Conservation (phyloP, 2,113 vertebrate species). For the Eonycteris spelaea region DNA sequence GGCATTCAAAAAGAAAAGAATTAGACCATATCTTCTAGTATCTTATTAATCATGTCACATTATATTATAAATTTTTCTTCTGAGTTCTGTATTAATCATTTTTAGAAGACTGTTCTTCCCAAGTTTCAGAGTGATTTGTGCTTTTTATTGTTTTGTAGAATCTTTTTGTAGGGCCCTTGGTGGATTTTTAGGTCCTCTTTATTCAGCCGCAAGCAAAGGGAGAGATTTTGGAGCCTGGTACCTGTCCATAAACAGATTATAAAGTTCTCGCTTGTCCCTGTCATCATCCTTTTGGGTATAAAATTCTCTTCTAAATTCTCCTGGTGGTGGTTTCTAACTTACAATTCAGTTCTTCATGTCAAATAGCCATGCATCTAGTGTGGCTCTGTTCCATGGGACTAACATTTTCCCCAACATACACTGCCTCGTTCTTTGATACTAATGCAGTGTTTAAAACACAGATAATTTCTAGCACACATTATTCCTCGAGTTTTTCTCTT, state of each 20-base stretch:
- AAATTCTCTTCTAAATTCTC: slow-evolving; percentile 14
- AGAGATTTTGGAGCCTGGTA: neutral
- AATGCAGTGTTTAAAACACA: neutral
- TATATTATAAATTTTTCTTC: neutral
- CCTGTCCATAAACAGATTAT: neutral
- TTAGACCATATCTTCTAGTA: neutral
- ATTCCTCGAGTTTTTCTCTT: neutral
- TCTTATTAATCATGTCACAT: neutral
- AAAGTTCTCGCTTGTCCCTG: neutral
- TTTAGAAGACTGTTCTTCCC: neutral
- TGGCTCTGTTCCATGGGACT: neutral
- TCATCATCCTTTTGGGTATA: neutral
- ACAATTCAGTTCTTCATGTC: neutral
- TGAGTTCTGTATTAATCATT: neutral
- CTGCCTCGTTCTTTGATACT: neutral
- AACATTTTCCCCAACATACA: neutral
- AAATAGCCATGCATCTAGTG: neutral
- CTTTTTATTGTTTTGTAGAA: neutral
- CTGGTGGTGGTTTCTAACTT: neutral
- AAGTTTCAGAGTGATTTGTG: neutral
- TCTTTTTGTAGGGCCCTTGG: neutral
- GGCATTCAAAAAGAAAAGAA: too few relatives aligned
- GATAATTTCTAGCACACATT: neutral
- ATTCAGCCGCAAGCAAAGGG: neutral
- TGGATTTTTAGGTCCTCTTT: neutral